phyloP scores from a whole-genome alignment of 2,888 invertebrate species.

The Darwinula stevensoni region DNA sequence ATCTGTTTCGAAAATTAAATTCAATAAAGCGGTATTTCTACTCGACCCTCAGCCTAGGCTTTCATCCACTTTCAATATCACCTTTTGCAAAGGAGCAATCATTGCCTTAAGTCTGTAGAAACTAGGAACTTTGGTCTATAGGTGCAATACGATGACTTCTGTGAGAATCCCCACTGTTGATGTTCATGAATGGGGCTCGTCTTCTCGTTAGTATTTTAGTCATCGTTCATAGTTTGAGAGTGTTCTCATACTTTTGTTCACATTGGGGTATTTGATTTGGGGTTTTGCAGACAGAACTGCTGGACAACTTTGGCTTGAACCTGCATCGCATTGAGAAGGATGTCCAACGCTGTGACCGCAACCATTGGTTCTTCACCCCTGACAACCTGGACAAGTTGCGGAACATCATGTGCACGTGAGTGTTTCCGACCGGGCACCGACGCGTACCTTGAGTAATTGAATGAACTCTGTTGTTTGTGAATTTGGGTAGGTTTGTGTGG shows the following conservation, averaged over 20 bases:
- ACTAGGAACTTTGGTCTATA: no score
- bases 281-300: slow-evolving; percentile 38
- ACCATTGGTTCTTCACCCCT: slow-evolving; percentile 61
- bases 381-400: slow-evolving; percentile 69
- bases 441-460: not conserved
- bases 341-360: slow-evolving; percentile 77
- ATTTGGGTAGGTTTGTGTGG: slow-evolving; percentile 53
- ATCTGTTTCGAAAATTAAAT: no score
- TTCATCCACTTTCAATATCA: no score
- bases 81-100: no score
- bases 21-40: no score
- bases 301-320: slow-evolving; percentile 59
- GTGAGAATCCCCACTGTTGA: no score
- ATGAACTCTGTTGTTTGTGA: not conserved
- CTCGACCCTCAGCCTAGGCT: no score
- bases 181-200: not conserved
- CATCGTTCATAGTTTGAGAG: no score
- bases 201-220: no score
- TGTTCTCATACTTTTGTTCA: slow-evolving; percentile 9
- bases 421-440: no score
- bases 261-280: slow-evolving; percentile 16
- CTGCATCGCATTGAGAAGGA: slow-evolving; percentile 86
- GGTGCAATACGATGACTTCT: no score
- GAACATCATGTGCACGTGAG: slow-evolving; percentile 86
- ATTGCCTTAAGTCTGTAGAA: no score